Evolutionary conservation across 2,113 vertebrate genomes (phyloP).

Genomic region (Zapus hudsonius): DNA sequence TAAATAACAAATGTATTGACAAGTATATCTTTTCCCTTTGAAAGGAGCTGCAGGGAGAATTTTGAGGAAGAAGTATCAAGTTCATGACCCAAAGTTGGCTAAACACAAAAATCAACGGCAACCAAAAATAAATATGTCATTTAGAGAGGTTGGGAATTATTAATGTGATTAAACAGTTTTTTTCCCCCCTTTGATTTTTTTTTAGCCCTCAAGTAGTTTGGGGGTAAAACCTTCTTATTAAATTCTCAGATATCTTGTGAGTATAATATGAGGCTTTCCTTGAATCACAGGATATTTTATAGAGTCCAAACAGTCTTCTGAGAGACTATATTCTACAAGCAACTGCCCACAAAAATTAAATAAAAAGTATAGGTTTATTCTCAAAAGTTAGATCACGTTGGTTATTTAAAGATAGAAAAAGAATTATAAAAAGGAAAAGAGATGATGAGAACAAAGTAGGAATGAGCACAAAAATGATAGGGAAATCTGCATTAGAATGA

Average conservation of each 20-base stretch:
- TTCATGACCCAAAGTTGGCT: background rate
- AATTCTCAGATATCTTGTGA: background rate
- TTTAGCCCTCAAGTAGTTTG: background rate
- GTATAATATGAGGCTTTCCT: background rate
- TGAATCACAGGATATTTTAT: slow-evolving; percentile 4
- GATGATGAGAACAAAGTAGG: background rate
- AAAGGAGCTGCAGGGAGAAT: background rate
- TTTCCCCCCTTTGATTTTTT: background rate
- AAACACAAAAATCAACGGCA: background rate
- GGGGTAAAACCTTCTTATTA: background rate
- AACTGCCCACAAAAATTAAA: no score
- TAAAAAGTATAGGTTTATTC: background rate
- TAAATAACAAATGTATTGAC: slow-evolving; percentile 63
- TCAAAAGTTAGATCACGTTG: background rate
- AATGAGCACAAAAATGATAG: background rate
- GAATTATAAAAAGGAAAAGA: background rate
- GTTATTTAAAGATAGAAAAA: background rate
- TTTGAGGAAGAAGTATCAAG: background rate
- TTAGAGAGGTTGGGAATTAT: slow-evolving; percentile 14
- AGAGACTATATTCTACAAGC: background rate
- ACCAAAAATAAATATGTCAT: background rate
- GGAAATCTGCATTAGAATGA: background rate
- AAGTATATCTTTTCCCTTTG: slow-evolving; percentile 22
- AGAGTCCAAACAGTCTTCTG: background rate
- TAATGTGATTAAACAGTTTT: background rate